Conservation (phyloP, 2,113 vertebrate genomes). For the Narcine bancroftii region DNA sequence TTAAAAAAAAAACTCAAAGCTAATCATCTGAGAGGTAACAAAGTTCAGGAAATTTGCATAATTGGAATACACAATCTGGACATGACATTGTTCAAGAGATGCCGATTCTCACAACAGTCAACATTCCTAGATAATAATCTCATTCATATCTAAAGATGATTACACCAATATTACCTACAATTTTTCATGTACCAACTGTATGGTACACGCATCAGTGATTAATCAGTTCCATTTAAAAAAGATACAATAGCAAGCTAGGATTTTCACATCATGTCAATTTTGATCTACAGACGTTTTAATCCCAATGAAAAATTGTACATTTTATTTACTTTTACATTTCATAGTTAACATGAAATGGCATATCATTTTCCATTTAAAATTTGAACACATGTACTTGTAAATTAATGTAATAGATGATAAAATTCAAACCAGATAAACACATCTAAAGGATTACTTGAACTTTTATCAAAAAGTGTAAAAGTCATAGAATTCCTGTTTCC, state of each 20-base stretch:
- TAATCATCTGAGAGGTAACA: background rate
- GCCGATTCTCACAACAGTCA: background rate
- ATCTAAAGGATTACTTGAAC: background rate
- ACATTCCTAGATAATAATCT: background rate
- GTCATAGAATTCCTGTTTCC: background rate
- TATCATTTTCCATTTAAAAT: background rate
- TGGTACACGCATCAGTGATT: background rate
- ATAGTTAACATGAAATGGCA: background rate
- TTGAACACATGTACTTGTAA: background rate
- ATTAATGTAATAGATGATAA: background rate
- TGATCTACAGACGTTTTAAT: too few relatives aligned
- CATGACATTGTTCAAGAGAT: background rate
- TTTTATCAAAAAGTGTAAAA: background rate
- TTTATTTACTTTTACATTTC: background rate
- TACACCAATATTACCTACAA: background rate
- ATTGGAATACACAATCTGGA: background rate
- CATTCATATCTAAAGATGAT: background rate
- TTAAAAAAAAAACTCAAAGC: background rate
- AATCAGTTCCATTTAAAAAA: background rate
- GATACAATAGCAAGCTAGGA: background rate
- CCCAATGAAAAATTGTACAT: background rate
- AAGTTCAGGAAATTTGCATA: background rate
- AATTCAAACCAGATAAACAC: background rate
- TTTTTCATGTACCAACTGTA: background rate
- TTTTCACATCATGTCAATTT: background rate